Evolutionary conservation across 2,113 vertebrate genomes (phyloP).

Genomic region (Chaetops frenatus): DNA sequence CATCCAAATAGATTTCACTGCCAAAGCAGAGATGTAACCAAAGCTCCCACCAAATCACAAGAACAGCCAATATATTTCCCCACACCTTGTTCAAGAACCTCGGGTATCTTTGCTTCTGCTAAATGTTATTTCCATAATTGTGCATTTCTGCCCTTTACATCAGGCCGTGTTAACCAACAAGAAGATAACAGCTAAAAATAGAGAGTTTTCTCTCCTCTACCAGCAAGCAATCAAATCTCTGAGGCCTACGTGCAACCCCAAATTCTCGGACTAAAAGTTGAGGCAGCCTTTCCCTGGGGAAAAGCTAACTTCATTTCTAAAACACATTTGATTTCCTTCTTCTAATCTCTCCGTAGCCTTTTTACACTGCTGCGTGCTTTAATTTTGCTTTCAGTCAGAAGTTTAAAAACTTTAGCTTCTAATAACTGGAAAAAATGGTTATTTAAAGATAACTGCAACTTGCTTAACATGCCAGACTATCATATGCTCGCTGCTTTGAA

Average conservation of each 20-base stretch:
- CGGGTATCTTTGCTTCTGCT: not conserved
- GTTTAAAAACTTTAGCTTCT: conserved; percentile 87
- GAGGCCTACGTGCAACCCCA: not conserved
- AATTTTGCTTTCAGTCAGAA: conserved; percentile 80
- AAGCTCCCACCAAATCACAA: not conserved
- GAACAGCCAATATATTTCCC: not conserved
- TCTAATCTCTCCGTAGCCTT: conserved; percentile 69
- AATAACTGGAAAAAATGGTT: conserved; percentile 85
- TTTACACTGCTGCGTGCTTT: conserved; percentile 71
- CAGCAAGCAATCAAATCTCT: not conserved
- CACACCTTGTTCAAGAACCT: not conserved
- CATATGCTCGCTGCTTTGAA: conserved; percentile 92
- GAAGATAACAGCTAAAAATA: conserved; percentile 12
- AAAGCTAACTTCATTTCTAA: conserved; percentile 73
- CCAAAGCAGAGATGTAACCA: not conserved
- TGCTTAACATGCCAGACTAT: conserved; percentile 90
- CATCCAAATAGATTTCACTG: not conserved
- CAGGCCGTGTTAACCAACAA: not conserved
- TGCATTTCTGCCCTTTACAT: not conserved
- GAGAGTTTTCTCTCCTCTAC: not conserved
- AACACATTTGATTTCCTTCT: conserved; percentile 70
- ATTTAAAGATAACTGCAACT: conserved; percentile 93
- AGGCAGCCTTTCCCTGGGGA: conserved; percentile 45
- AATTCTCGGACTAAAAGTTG: conserved; percentile 54
- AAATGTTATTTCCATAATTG: not conserved